Evolutionary conservation across 1,140 invertebrate species (phyloP).

Genomic region (Meloidogyne exigua): DNA sequence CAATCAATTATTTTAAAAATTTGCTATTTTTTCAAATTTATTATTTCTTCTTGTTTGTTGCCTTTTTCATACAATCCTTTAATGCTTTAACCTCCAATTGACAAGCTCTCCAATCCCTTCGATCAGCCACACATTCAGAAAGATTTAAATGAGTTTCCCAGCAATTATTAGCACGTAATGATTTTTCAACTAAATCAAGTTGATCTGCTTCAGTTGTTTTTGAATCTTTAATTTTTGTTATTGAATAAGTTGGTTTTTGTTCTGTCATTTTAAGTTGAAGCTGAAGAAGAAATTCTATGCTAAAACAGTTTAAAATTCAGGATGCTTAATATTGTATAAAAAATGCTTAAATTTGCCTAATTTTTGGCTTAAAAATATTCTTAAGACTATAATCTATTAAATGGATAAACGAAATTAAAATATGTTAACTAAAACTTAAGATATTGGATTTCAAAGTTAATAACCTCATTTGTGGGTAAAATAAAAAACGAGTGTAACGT

Average conservation of each 20-base stretch:
- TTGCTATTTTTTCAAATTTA: background rate
- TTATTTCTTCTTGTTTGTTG: background rate
- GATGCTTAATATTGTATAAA: too few species aligned
- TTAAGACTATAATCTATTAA: too few species aligned
- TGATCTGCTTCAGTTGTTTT: background rate
- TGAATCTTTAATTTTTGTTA: background rate
- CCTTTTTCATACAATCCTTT: background rate
- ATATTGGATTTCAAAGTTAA: too few species aligned
- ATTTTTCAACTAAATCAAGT: constrained; percentile 18
- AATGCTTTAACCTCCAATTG: constrained; percentile 2
- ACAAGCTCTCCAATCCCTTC: constrained; percentile 16
- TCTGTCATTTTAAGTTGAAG: background rate
- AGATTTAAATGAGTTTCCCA: constrained; percentile 22
- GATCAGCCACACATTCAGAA: constrained; percentile 15
- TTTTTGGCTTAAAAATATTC: too few species aligned
- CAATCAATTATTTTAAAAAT: background rate
- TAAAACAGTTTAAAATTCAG: too few species aligned
- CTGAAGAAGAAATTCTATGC: too few species aligned
- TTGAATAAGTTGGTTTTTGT: background rate
- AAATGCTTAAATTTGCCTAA: too few species aligned
- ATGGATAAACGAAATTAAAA: too few species aligned
- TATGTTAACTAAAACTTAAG: too few species aligned
- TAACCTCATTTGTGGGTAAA: too few species aligned
- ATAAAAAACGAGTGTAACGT: too few species aligned
- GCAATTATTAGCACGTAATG: constrained; percentile 14